Conservation (phyloP, 2,797 vertebrate genomes). For the Molothrus aeneus region DNA sequence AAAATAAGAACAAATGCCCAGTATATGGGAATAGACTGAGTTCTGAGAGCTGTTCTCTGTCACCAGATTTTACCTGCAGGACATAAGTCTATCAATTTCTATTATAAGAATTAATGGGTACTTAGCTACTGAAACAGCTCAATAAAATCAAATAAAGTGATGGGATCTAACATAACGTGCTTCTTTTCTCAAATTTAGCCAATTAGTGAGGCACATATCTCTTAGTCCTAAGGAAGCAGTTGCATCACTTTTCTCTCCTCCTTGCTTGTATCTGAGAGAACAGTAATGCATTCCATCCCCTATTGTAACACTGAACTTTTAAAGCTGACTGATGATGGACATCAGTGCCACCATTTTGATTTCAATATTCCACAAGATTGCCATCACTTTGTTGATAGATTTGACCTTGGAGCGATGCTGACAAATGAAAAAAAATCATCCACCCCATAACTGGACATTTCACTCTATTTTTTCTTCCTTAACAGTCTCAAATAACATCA, state of each 20-base stretch:
- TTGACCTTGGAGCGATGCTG: not conserved
- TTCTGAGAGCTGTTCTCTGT: not conserved
- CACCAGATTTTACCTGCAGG: not conserved
- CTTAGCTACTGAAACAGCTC: not conserved
- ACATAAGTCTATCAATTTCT: not conserved
- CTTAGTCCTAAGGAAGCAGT: not conserved
- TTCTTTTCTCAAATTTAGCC: not conserved
- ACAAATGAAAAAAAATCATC: not conserved
- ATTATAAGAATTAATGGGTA: not conserved
- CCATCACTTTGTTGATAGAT: not conserved
- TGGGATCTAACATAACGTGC: not conserved
- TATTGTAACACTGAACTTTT: not conserved
- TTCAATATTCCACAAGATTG: not conserved
- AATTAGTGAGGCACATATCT: not conserved
- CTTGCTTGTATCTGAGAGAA: not conserved
- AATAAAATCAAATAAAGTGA: not conserved
- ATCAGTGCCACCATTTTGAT: not conserved
- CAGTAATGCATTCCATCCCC: accelerated
- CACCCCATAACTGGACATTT: not conserved
- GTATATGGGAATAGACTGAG: not conserved
- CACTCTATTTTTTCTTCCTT: not conserved
- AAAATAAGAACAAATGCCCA: not conserved
- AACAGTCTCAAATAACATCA: not conserved
- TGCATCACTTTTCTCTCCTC: not conserved
- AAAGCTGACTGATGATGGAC: not conserved